phyloP scores from a whole-genome alignment of 2,797 vertebrate genomes.

The Periparus ater region DNA sequence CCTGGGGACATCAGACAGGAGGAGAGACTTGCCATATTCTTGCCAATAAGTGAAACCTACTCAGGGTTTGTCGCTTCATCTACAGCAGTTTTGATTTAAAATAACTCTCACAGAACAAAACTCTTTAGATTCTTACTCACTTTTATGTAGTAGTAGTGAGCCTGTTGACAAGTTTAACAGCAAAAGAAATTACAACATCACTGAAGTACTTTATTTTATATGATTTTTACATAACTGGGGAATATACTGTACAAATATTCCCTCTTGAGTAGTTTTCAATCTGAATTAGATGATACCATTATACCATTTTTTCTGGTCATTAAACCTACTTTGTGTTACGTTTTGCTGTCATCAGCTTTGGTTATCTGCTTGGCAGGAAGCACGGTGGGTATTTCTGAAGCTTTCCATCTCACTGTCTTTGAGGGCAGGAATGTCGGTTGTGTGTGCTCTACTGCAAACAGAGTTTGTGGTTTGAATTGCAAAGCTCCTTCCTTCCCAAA shows the following conservation, averaged over 20 bases:
- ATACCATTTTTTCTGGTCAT: neutral
- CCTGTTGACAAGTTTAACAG: neutral
- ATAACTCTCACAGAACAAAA: neutral
- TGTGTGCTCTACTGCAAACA: rapidly evolving
- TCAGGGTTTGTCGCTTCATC: slow-evolving; percentile 9
- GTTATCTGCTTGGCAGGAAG: neutral
- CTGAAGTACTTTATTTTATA: neutral
- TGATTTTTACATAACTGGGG: neutral
- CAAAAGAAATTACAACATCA: neutral
- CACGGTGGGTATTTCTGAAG: neutral
- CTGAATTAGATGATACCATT: neutral
- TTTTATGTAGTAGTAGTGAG: neutral
- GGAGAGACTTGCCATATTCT: neutral
- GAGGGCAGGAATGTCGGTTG: neutral
- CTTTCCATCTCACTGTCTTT: neutral
- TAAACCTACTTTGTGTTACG: neutral
- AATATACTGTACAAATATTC: neutral
- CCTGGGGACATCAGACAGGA: neutral
- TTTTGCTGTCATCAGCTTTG: neutral
- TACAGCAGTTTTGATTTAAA: neutral
- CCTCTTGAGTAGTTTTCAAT: neutral
- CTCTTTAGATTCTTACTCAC: neutral
- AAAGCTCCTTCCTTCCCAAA: neutral
- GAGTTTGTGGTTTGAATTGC: neutral
- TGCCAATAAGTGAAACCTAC: neutral